These are phyloP conservation scores for Falco berigora DNA, from an alignment of 2,797 vertebrate genomes.

Conservation along the genomic window DNA sequence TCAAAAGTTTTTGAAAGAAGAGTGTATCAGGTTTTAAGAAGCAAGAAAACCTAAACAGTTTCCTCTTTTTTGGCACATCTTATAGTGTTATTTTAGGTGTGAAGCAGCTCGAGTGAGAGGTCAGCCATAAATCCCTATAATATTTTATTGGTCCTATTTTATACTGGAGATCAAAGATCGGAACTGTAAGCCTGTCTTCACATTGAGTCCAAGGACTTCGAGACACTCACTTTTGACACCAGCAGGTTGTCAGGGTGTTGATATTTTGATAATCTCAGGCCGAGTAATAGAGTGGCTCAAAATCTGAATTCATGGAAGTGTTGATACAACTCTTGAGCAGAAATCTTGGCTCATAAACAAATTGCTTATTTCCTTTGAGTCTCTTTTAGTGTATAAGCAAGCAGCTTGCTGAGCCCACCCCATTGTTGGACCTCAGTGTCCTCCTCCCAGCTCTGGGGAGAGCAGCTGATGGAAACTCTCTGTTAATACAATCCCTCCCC, in stretches of 20 bases:
- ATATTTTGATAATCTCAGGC: slow-evolving; percentile 71
- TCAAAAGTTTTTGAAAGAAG: slow-evolving; percentile 47
- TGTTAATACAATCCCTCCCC: background rate
- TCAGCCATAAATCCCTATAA: slow-evolving; percentile 70
- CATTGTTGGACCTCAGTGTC: background rate
- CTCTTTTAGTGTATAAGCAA: background rate
- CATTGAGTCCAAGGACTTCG: slow-evolving; percentile 55
- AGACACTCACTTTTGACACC: slow-evolving; percentile 71
- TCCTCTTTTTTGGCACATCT: slow-evolving; percentile 65
- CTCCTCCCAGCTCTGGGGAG: background rate
- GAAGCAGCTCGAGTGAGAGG: slow-evolving; percentile 70
- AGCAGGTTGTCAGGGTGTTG: slow-evolving; percentile 67
- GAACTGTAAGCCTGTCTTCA: slow-evolving; percentile 60
- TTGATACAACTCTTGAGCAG: slow-evolving; percentile 60
- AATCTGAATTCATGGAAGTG: slow-evolving; percentile 64
- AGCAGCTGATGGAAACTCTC: background rate
- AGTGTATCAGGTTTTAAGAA: slow-evolving; percentile 69
- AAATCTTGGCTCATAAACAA: slow-evolving; percentile 47
- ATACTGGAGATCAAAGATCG: slow-evolving; percentile 72
- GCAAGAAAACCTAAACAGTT: slow-evolving; percentile 70
- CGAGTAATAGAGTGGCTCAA: slow-evolving; percentile 55
- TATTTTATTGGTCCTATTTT: slow-evolving; percentile 71
- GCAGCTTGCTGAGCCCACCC: background rate
- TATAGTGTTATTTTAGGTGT: slow-evolving; percentile 77
- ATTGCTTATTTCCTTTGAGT: slow-evolving; percentile 52